Conservation (phyloP, 2,797 vertebrate genomes). For the Lacerta viridis region DNA sequence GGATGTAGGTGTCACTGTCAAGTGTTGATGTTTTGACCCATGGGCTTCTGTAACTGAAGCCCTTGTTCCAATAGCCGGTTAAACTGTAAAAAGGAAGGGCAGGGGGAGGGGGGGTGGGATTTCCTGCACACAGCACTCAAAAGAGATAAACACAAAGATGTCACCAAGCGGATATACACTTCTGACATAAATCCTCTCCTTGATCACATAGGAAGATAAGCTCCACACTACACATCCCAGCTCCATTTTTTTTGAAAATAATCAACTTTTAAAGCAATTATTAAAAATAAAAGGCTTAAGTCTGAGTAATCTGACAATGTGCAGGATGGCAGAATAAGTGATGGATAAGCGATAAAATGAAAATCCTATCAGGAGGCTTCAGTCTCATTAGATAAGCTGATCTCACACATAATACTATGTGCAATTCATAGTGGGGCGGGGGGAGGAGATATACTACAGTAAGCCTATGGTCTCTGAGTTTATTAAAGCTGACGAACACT, state of each 20-base stretch:
- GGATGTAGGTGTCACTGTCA: conserved; percentile 48
- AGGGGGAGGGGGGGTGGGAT: neutral
- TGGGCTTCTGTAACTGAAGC: conserved; percentile 79
- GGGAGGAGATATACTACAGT: rapidly evolving
- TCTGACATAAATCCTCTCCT: conserved; percentile 44
- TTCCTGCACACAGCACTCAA: rapidly evolving
- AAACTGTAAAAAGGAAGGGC: rapidly evolving
- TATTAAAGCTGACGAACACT: neutral
- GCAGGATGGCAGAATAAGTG: conserved; percentile 16
- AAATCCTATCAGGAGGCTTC: conserved; percentile 46
- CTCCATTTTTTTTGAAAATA: conserved; percentile 28
- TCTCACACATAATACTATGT: conserved; percentile 28
- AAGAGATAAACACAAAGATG: neutral
- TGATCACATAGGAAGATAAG: conserved; percentile 32
- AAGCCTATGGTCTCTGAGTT: neutral
- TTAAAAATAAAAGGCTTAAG: conserved; percentile 55
- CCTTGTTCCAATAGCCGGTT: conserved; percentile 84
- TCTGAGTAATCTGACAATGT: conserved; percentile 57
- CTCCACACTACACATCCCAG: conserved; percentile 4
- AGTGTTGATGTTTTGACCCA: conserved; percentile 79
- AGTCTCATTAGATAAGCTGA: conserved; percentile 43
- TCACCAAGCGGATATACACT: conserved; percentile 46
- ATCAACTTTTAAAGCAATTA: conserved; percentile 61
- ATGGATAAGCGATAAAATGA: conserved; percentile 7
- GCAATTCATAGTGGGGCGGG: neutral